phyloP scores from a whole-genome alignment of 2,113 vertebrate species.

The Amphiprion percula region DNA sequence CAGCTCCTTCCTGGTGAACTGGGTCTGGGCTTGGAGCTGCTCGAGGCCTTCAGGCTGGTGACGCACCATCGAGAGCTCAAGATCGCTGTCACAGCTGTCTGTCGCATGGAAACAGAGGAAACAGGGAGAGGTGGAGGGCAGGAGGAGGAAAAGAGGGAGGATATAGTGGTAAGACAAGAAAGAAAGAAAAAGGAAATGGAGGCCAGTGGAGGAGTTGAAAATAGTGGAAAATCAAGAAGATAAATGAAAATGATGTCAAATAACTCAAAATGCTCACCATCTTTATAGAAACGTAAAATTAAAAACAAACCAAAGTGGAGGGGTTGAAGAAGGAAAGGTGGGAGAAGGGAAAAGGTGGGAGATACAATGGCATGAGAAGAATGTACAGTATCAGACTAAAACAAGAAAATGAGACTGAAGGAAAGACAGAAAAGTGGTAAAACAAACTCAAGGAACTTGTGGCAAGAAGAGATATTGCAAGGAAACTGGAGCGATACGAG shows the following conservation, averaged over 20 bases:
- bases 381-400: slow-evolving; percentile 17
- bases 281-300: slow-evolving; percentile 43
- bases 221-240: slow-evolving; percentile 32
- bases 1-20: slow-evolving; percentile 95
- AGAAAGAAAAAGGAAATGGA: slow-evolving; percentile 14
- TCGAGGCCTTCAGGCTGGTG: slow-evolving; percentile 95
- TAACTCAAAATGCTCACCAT: slow-evolving; percentile 71
- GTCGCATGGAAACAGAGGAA: slow-evolving; percentile 57
- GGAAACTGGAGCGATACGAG: neutral
- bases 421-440: neutral
- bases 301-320: neutral
- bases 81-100: slow-evolving; percentile 90
- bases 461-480: neutral
- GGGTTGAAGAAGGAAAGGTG: slow-evolving; percentile 27
- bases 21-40: slow-evolving; percentile 92
- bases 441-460: neutral
- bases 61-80: slow-evolving; percentile 90
- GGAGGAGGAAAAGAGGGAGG: slow-evolving; percentile 14
- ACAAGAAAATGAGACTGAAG: neutral
- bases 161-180: slow-evolving; percentile 38
- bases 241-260: neutral
- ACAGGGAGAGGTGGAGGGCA: slow-evolving; percentile 2
- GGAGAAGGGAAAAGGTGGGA: slow-evolving; percentile 40
- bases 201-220: neutral
- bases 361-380: slow-evolving; percentile 16